Evolutionary conservation across 2,797 vertebrate species (phyloP), one percentile per base, ranked within the genome.

Genomic region (Varecia variegata): DNA sequence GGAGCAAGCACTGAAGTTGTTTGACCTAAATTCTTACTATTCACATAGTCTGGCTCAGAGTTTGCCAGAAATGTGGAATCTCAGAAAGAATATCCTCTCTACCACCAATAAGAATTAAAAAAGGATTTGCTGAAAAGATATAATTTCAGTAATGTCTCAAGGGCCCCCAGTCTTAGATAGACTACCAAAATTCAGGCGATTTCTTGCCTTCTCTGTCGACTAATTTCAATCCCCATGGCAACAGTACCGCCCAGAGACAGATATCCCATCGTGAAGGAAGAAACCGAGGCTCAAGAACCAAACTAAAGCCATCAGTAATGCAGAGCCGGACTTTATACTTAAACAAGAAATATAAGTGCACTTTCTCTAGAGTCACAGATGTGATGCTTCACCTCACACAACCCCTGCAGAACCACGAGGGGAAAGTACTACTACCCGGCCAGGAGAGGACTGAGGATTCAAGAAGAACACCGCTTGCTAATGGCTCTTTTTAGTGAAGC

Each of bases 401-500:
- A 74, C 27, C 50, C 14, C 71, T 58, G 11, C 0, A 10, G 38
- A 38, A 32, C 70, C 60, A 81, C 5, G 21, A 38, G 56, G 20
- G n/a, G 35, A 56, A 92, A 93, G 73, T 8, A n/a, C 40, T n/a
- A 50, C 35, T 11, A 32, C 11, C n/a, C n/a, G 52, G 65, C 56
- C 62, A 71, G 90, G 73, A 35, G 77, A 52, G 14, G 82, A 54
- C 58, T 68, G 50, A 84, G 93, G 65, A 89, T 56, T 87, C 79
- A 35, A 30, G 65, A 52, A 20, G 43, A 90, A 70, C 65, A 74
- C 35, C 5, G 0, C 60, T 68, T 25, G 58, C 82, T 81, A 91
- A 95, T 14, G 93, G 94, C 67, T 92, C 85, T 84, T 71, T 83
- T 60, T 21, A 91, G 68, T 52, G 65, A 54, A 90, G 81, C 45